Conservation (phyloP, 2,888 invertebrate species). For the Nudaria mundana region DNA sequence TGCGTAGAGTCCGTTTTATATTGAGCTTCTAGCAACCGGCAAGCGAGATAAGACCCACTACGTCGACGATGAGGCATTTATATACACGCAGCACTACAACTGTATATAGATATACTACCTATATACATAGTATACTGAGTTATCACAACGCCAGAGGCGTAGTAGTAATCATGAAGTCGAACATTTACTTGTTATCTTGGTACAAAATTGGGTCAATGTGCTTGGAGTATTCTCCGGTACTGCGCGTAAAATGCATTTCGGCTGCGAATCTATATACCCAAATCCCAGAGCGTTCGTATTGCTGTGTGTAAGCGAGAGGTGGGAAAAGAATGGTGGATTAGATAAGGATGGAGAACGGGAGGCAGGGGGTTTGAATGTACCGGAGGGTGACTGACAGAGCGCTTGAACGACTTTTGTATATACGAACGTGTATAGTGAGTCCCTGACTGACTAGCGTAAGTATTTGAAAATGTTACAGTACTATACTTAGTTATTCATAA, state of each 20-base stretch:
- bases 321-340: constrained; percentile 2
- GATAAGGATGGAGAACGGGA: constrained; percentile 7
- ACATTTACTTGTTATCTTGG: constrained; percentile 45
- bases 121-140: constrained; percentile 18
- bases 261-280: constrained; percentile 4
- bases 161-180: constrained; percentile 47
- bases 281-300: constrained; percentile 2
- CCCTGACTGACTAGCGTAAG: constrained; percentile 3
- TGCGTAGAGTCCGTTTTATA: constrained; percentile 13
- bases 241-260: constrained; percentile 8
- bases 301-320: constrained; percentile 5
- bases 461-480: constrained; percentile 1
- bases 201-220: constrained; percentile 57
- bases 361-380: constrained; percentile 2
- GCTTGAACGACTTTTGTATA: constrained; percentile 2
- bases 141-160: constrained; percentile 22
- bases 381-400: constrained; percentile 4
- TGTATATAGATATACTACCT: constrained; percentile 1
- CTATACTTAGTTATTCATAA: neutral
- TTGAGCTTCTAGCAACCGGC: constrained; percentile 27
- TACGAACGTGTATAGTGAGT: neutral
- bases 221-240: constrained; percentile 41
- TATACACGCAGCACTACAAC: constrained; percentile 1
- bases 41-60: constrained; percentile 32
- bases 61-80: constrained; percentile 12